These are phyloP conservation scores for Temnothorax unifasciatus DNA, from an alignment of 2,888 invertebrate genomes.

Conservation along the genomic window DNA sequence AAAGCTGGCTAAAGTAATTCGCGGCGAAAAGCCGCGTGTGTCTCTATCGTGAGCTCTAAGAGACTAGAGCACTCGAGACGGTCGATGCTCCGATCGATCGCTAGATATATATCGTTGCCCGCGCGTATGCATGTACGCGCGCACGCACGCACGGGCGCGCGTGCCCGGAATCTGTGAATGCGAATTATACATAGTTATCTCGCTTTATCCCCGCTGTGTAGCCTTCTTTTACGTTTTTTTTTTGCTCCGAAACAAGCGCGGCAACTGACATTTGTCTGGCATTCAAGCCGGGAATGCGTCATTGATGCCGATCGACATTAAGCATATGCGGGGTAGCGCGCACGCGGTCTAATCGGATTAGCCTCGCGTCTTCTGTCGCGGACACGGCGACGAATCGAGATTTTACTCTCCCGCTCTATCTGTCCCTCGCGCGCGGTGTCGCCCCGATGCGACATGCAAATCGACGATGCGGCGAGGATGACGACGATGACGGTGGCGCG, in stretches of 20 bases:
- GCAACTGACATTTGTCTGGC: constrained; percentile 58
- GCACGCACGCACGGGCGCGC: not conserved
- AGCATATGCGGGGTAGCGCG: constrained; percentile 20
- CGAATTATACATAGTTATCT: constrained; percentile 45
- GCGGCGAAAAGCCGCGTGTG: not conserved
- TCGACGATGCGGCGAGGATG: constrained; percentile 1
- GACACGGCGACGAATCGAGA: constrained; percentile 21
- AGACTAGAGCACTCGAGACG: not conserved
- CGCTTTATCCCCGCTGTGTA: constrained; percentile 13
- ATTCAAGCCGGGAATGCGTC: constrained; percentile 46
- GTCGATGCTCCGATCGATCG: constrained; percentile 52
- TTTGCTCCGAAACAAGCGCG: constrained; percentile 47
- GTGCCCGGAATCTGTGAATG: constrained; percentile 27
- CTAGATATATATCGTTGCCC: not conserved
- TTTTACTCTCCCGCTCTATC: not conserved
- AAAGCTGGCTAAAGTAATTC: constrained; percentile 12
- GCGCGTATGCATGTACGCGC: not conserved
- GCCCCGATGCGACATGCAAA: not conserved
- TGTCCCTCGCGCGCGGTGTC: not conserved
- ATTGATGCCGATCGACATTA: constrained; percentile 50
- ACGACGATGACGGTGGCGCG: not conserved
- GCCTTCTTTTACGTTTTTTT: not conserved
- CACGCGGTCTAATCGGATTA: constrained; percentile 36
- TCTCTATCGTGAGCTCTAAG: not conserved
- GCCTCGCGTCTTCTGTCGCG: constrained; percentile 19